A percentile compares a stretch with the other conserved stretches of the same genome.
Evolutionary conservation across 1,140 invertebrate species (phyloP).

Genomic region (Pseudomyrmex concolor): DNA sequence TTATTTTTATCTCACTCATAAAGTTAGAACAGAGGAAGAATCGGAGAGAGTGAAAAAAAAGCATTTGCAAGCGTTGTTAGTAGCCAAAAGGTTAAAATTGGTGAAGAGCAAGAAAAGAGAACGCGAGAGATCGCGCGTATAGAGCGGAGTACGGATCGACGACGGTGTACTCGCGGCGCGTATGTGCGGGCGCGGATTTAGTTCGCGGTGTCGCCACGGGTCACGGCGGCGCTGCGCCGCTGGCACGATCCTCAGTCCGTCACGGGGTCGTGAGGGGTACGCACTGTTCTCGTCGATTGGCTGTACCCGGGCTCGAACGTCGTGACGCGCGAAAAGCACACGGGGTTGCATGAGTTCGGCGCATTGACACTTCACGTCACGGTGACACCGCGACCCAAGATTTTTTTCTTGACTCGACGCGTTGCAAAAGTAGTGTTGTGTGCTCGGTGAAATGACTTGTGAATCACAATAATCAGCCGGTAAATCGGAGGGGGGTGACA

Average conservation of each 20-base stretch:
- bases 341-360: neutral
- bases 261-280: constrained; percentile 82
- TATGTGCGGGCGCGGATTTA: constrained; percentile 67
- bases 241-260: constrained; percentile 82
- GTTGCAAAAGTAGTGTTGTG: constrained; percentile 34
- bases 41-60: neutral
- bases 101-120: constrained; percentile 21
- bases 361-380: neutral
- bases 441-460: constrained; percentile 48
- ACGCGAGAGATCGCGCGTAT: constrained; percentile 37
- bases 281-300: constrained; percentile 70
- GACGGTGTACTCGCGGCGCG: constrained; percentile 55
- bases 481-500: constrained; percentile 16
- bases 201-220: constrained; percentile 82
- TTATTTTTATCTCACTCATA: neutral
- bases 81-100: constrained; percentile 32
- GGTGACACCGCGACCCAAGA: neutral
- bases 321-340: constrained; percentile 65
- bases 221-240: constrained; percentile 82
- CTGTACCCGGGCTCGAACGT: constrained; percentile 53
- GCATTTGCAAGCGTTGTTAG: neutral
- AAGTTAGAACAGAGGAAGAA: neutral
- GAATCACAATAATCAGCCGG: constrained; percentile 33
- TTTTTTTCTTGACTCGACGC: neutral
- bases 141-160: constrained; percentile 40